Base-by-base conservation (phyloP, 2,113 vertebrate species). In the Ardeotis arabs region DNA sequence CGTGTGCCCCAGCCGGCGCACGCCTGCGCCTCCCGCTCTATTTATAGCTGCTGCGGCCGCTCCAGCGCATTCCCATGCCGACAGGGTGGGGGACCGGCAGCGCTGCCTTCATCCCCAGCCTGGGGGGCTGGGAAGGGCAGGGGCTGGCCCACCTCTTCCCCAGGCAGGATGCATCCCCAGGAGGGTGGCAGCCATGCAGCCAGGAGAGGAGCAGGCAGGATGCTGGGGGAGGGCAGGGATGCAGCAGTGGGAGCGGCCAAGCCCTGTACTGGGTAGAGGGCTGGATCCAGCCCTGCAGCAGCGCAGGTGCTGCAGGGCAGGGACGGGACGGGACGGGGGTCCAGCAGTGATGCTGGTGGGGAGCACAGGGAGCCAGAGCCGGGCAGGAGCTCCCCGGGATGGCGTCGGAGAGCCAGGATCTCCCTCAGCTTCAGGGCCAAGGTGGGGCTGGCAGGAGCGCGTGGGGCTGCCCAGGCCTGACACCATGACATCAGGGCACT, bases 401-500 rank as follows among this genome's bases (percentile, higher is more conserved):
- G 8, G 74, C 14, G 2, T 50, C 77, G 81, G 41, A 81, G 64
- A 27, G 49, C 67, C 12, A 12, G 59, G 58, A 93, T 70, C 79
- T 84, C 62, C 70, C 69, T 69, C 62, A 52, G 39, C 37, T 19
- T 33, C 2, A 3, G 93, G 94, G 93, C 84, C 55, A 52, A 89
- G 93, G 81, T 82, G 95, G 94, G 77, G 81, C 89, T 41, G 83
- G 66, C 1, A 0, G 77, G 93, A 94, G 87, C 2, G 4, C 1
- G 4, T 81, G 77, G 90, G 85, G 88, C 86, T 86, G 86, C 90
- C 78, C 72, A 73, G 89, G 75, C 86, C 79, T 92, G 91, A 90
- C 89, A 91, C 80, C 68, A 19, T 97, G 89, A 97, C 93, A 92
- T 92, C 91, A 95, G 80, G 95, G 74, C 62, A 44, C 93, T 97